Conservation (phyloP, 2,113 vertebrate species). For the Gadus chalcogrammus region DNA sequence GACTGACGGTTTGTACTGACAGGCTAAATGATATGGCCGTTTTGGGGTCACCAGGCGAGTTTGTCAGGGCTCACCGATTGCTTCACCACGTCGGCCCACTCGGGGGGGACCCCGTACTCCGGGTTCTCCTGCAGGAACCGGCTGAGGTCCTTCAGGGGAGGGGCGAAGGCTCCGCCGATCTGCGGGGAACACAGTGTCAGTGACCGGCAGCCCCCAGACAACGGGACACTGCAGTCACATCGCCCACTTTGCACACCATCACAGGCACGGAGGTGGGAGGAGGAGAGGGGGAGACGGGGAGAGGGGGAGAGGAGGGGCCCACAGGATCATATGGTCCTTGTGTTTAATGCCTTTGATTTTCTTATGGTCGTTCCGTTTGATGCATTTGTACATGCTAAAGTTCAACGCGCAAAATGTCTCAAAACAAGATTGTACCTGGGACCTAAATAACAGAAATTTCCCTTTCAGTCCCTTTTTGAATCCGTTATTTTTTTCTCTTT, state of each 20-base stretch:
- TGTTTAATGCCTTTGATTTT: slow-evolving; percentile 83
- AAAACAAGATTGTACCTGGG: slow-evolving; percentile 95
- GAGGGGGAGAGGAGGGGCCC: too few relatives aligned
- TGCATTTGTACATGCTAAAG: slow-evolving; percentile 96
- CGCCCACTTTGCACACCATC: too few relatives aligned
- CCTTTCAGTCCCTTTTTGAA: slow-evolving; percentile 79
- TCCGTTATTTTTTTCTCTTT: slow-evolving; percentile 35
- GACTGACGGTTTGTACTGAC: too few relatives aligned
- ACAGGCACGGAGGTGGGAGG: too few relatives aligned
- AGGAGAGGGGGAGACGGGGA: too few relatives aligned
- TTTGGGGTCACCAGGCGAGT: not conserved
- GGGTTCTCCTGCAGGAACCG: slow-evolving; percentile 96
- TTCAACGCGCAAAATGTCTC: slow-evolving; percentile 98
- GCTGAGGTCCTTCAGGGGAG: slow-evolving; percentile 93
- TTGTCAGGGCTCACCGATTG: slow-evolving; percentile 77
- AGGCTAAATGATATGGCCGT: not conserved
- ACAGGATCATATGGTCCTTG: too few relatives aligned
- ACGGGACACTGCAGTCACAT: too few relatives aligned
- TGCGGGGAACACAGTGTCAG: slow-evolving; percentile 38
- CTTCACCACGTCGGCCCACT: slow-evolving; percentile 97
- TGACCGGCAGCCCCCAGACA: too few relatives aligned
- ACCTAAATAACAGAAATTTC: slow-evolving; percentile 92
- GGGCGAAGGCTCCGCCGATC: slow-evolving; percentile 97
- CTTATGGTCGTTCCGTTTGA: slow-evolving; percentile 56
- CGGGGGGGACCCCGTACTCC: slow-evolving; percentile 95